phyloP scores from a whole-genome alignment of 2,888 invertebrate species.

The Xylota segnis region DNA sequence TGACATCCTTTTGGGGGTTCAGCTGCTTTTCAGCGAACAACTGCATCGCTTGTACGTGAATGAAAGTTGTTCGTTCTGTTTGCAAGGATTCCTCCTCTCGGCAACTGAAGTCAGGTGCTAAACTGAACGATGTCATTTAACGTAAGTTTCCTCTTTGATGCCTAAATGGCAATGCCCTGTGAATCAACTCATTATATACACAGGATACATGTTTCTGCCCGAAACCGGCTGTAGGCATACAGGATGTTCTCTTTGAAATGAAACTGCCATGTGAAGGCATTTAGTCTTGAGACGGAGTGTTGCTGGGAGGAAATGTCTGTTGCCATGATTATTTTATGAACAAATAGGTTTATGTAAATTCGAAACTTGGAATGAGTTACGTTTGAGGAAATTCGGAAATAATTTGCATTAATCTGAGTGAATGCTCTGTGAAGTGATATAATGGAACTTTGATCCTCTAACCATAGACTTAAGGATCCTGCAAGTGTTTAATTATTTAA shows the following conservation, averaged over 20 bases:
- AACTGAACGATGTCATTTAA: constrained; percentile 41
- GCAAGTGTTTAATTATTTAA: too few species aligned
- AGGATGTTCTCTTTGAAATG: constrained; percentile 40
- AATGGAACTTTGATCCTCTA: background rate
- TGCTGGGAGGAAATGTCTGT: constrained; percentile 13
- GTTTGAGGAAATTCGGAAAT: background rate
- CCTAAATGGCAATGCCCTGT: constrained; percentile 49
- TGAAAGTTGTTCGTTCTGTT: background rate
- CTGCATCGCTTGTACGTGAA: background rate
- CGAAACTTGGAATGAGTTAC: background rate
- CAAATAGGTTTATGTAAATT: constrained; percentile 19
- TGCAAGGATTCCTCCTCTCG: background rate
- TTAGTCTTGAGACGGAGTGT: constrained; percentile 39
- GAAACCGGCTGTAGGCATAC: constrained; percentile 30
- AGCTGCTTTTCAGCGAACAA: background rate
- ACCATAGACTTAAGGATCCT: too few species aligned
- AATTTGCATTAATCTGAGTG: constrained; percentile 3
- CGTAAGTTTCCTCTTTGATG: constrained; percentile 30
- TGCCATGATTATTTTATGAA: constrained; percentile 6
- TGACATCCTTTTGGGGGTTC: constrained; percentile 13
- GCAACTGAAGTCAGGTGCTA: constrained; percentile 28
- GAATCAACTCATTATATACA: constrained; percentile 33
- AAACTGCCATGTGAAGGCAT: constrained; percentile 43
- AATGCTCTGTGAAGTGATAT: background rate
- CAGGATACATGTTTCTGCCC: constrained; percentile 10